These are phyloP conservation scores for Escarpia spicata DNA, from an alignment of 2,888 invertebrate genomes.

Conservation along the genomic window DNA sequence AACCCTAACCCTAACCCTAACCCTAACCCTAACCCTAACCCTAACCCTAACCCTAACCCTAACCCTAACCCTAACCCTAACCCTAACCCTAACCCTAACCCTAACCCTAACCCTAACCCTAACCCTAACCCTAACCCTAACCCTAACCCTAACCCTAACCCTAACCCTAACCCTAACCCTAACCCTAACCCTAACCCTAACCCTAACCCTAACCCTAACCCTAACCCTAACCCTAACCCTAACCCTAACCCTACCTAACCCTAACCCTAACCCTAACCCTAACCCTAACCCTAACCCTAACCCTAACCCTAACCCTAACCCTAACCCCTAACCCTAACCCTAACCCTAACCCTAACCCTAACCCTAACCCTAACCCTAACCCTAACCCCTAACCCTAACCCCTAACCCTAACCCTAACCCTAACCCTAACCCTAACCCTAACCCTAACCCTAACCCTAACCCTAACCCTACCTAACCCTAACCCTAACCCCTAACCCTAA, in stretches of 20 bases:
- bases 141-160: constrained; percentile 38
- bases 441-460: no score
- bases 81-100: constrained; percentile 14
- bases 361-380: constrained; percentile 46
- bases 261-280: constrained; percentile 33
- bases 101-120: constrained; percentile 37
- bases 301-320: constrained; percentile 17
- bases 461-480: no score
- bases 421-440: not conserved
- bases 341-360: constrained; percentile 40
- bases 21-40: constrained; percentile 32
- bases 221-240: constrained; percentile 28
- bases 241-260: constrained; percentile 34
- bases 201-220: constrained; percentile 37
- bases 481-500: no score
- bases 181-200: no score
- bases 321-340: not conserved
- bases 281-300: constrained; percentile 19
- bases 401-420: constrained; percentile 23
- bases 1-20: constrained; percentile 41
- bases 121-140: no score
- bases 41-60: constrained; percentile 20
- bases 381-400: constrained; percentile 44
- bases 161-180: constrained; percentile 39
- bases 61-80: constrained; percentile 7